Percentiles rank a stretch among this genome's conserved stretches.
phyloP scores from a whole-genome alignment of 2,888 invertebrate species.

The Calameuta pallipes region DNA sequence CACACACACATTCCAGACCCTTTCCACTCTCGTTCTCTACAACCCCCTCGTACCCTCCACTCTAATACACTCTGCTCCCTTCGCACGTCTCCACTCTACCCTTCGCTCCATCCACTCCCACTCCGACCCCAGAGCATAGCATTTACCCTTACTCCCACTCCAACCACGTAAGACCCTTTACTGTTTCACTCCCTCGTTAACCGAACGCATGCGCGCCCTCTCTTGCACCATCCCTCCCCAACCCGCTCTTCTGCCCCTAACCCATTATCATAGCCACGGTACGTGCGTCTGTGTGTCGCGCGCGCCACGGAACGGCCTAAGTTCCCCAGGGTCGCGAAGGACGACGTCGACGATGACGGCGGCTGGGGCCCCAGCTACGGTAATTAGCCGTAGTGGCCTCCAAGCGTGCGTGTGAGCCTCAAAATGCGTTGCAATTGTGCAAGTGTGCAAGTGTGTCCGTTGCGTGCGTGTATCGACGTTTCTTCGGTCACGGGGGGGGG shows the following conservation, averaged over 20 bases:
- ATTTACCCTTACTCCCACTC: neutral
- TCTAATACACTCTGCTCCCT: neutral
- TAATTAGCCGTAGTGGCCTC: slow-evolving; percentile 55
- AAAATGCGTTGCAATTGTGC: slow-evolving; percentile 53
- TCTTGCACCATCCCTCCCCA: slow-evolving; percentile 19
- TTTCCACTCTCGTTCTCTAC: neutral
- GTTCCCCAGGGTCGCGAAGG: slow-evolving; percentile 30
- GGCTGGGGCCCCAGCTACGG: slow-evolving; percentile 31
- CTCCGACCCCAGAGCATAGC: neutral
- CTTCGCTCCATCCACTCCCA: neutral
- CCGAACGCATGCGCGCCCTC: slow-evolving; percentile 15
- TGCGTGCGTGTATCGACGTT: slow-evolving; percentile 53
- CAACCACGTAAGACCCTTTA: neutral
- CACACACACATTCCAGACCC: neutral
- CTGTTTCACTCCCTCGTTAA: neutral
- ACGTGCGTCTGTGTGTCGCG: slow-evolving; percentile 9
- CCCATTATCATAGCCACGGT: slow-evolving; percentile 20
- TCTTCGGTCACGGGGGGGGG: slow-evolving; percentile 26
- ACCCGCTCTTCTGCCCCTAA: slow-evolving; percentile 20
- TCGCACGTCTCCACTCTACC: neutral
- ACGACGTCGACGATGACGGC: neutral
- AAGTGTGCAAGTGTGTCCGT: slow-evolving; percentile 44
- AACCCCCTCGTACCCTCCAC: neutral
- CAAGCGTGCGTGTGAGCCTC: slow-evolving; percentile 55
- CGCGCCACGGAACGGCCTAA: slow-evolving; percentile 14